Base-by-base conservation (phyloP, 2,797 vertebrate species). In the Danio jaintianensis region DNA sequence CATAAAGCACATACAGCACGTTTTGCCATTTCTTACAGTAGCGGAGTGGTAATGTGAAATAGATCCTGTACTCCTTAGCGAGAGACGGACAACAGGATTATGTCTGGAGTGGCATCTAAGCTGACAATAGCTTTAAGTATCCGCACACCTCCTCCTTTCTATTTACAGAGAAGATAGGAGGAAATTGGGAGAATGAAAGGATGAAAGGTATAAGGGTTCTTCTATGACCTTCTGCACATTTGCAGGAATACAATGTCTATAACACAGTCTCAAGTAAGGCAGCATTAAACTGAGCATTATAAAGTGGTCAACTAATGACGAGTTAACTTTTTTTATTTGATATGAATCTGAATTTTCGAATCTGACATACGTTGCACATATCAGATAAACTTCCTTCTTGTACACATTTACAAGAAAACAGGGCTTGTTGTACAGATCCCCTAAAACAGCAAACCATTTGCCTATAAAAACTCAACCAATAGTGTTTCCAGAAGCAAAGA, bases 51-150 rank as follows among this genome's bases (percentile, higher is more conserved):
- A 64, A 62, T 73, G 53, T 73, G 47, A 73, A 79, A 72, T 80
- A 72, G 43, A 74, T 78, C 61, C 73, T 9, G 53, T 43, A 42
- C 10, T 50, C 64, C 29, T 58, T 61, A 75, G 38, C 38, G 61
- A 36, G 53, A 68, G 64, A 63, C 48, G 56, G 40, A 64, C 79
- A 79, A 71, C 75, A 70, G 66, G 55, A 85, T 82, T 76, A 76
- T 58, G 71, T 68, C 47, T 63, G 66, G 61, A 83, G 59, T 53
- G 36, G 50, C 73, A 82, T 64, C 47, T 58, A 10, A 61, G 72
- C 62, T 69, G 75, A 76, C 75, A 81, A 82, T 52, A 76, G 48
- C 58, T 59, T n/a, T 55, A 69, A 69, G 68, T 75, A 75, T 63
- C 62, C 9, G 50, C 52, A 36, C 47, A 48, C 36, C 50, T 59